These are phyloP conservation scores for Agrotis clavis DNA, from an alignment of 2,888 invertebrate species.

Conservation along the genomic window DNA sequence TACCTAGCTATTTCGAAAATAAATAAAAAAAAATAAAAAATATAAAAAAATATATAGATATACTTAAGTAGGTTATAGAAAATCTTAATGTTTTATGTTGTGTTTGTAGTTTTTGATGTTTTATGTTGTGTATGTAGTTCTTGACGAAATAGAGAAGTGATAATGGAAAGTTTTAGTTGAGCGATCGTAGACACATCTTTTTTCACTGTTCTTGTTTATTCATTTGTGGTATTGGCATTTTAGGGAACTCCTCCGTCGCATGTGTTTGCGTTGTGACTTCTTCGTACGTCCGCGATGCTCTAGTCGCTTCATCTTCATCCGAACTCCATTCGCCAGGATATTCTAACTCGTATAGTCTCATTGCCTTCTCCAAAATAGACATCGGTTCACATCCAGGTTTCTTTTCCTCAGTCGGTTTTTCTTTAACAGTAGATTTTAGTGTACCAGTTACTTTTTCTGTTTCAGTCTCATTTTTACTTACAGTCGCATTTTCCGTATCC, in stretches of 20 bases:
- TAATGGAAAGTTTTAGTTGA: neutral
- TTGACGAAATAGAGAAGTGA: neutral
- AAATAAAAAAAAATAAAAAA: too few species aligned
- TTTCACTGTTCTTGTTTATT: neutral
- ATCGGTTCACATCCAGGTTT: slow-evolving; percentile 1
- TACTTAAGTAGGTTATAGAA: too few species aligned
- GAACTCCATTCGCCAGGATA: slow-evolving; percentile 43
- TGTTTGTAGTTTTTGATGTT: too few species aligned
- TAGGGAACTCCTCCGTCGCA: slow-evolving; percentile 27
- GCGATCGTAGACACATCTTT: neutral
- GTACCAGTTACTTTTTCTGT: neutral
- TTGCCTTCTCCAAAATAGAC: slow-evolving; percentile 41
- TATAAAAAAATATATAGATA: too few species aligned
- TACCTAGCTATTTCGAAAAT: too few species aligned
- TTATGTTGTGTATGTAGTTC: neutral
- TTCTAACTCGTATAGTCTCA: slow-evolving; percentile 35
- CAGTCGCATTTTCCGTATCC: too few species aligned
- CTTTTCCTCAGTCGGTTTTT: neutral
- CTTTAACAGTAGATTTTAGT: neutral
- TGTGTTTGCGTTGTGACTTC: slow-evolving; percentile 34
- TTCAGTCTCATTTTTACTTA: neutral
- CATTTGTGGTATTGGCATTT: slow-evolving; percentile 1
- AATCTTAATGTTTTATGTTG: neutral
- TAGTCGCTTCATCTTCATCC: slow-evolving; percentile 31
- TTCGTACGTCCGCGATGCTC: slow-evolving; percentile 11